Percentiles rank a stretch among this genome's conserved stretches.
These are phyloP conservation scores for Hypselothyrea guttata DNA, from an alignment of 2,888 invertebrate genomes.

Conservation along the genomic window DNA sequence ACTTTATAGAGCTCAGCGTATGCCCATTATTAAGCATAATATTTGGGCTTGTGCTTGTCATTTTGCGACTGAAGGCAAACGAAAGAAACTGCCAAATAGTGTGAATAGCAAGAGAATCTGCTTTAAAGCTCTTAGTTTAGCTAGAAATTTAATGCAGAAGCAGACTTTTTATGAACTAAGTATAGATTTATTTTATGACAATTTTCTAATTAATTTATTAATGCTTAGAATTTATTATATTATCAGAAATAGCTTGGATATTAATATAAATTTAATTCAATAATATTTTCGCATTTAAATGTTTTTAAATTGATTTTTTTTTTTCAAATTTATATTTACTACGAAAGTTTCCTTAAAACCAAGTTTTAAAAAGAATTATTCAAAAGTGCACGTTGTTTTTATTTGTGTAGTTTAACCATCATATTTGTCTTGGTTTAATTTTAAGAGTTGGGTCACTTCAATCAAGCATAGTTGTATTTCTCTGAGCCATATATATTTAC, in stretches of 20 bases:
- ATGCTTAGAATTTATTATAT: too few species aligned
- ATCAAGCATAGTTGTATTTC: not conserved
- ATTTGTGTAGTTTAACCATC: too few species aligned
- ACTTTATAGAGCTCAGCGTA: slow-evolving; percentile 1
- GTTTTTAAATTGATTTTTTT: not conserved
- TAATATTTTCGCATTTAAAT: slow-evolving; percentile 2
- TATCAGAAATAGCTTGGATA: too few species aligned
- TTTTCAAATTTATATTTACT: not conserved
- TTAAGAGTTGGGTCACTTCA: too few species aligned
- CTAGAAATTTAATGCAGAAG: not conserved
- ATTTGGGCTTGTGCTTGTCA: slow-evolving; percentile 34
- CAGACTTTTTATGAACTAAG: too few species aligned
- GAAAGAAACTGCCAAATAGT: not conserved
- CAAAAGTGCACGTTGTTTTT: too few species aligned
- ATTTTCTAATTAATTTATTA: too few species aligned
- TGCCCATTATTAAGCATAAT: slow-evolving; percentile 48
- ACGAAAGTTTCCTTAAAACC: too few species aligned
- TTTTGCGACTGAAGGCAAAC: slow-evolving; percentile 1
- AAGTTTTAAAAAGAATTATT: too few species aligned
- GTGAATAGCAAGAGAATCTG: not conserved
- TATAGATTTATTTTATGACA: too few species aligned
- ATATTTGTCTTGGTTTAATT: too few species aligned
- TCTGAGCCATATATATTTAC: not conserved
- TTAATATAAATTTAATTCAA: not conserved
- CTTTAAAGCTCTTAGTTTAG: not conserved